Percentiles rank a stretch among this genome's conserved stretches.
These are phyloP conservation scores for Condylostylus longicornis DNA, from an alignment of 1,140 invertebrate genomes.

Conservation along the genomic window DNA sequence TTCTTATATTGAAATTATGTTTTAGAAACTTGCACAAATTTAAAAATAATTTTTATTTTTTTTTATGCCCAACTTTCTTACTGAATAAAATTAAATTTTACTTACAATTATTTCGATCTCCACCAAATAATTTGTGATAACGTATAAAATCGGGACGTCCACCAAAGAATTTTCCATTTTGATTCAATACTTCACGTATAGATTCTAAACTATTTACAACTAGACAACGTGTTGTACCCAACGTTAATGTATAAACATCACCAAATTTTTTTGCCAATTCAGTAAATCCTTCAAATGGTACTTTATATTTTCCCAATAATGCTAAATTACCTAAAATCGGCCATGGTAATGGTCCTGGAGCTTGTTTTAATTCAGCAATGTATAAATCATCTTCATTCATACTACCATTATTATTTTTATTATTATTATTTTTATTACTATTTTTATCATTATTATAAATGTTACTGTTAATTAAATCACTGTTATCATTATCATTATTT, in stretches of 20 bases:
- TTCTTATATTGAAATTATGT: too few species aligned
- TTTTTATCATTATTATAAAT: neutral
- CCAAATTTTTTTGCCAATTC: conserved; percentile 54
- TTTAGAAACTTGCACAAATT: too few species aligned
- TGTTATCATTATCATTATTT: neutral
- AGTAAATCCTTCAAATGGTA: conserved; percentile 58
- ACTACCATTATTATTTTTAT: neutral
- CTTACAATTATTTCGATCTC: conserved; percentile 65
- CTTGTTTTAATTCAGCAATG: conserved; percentile 17
- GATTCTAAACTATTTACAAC: conserved; percentile 59
- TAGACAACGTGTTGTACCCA: conserved; percentile 54
- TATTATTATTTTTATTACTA: conserved; percentile 1
- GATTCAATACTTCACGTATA: conserved; percentile 64
- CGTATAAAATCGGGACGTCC: conserved; percentile 65
- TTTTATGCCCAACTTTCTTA: too few species aligned
- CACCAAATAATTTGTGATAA: conserved; percentile 56
- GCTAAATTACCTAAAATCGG: conserved; percentile 59
- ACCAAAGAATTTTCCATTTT: conserved; percentile 64
- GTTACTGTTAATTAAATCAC: neutral
- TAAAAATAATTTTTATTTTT: too few species aligned
- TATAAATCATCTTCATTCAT: too few species aligned
- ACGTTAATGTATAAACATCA: conserved; percentile 53
- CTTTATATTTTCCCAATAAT: conserved; percentile 44
- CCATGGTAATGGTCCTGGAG: conserved; percentile 46
- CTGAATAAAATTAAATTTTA: conserved; percentile 16